Evolutionary conservation across 2,888 invertebrate species (phyloP).

Genomic region (Polyommatus icarus): DNA sequence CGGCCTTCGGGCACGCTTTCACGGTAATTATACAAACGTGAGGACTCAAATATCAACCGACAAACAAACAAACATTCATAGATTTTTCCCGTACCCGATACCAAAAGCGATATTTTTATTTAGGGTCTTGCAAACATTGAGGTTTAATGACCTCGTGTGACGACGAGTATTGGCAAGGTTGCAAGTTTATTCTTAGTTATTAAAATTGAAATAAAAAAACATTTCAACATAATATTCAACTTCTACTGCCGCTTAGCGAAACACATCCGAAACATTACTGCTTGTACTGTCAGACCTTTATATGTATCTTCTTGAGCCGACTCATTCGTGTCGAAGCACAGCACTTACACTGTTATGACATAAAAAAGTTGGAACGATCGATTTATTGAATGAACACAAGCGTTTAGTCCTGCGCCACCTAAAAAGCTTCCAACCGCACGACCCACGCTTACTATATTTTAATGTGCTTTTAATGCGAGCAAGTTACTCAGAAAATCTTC

Average conservation of each 20-base stretch:
- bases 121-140: background rate
- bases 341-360: background rate
- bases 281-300: too few species aligned
- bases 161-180: too few species aligned
- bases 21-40: background rate
- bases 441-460: slow-evolving; percentile 2
- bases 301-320: too few species aligned
- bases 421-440: slow-evolving; percentile 7
- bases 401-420: background rate
- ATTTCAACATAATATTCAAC: too few species aligned
- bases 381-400: background rate
- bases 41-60: background rate
- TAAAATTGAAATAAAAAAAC: too few species aligned
- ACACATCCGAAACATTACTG: too few species aligned
- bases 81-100: background rate
- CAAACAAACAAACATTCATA: slow-evolving; percentile 7
- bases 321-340: background rate
- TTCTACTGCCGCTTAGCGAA: too few species aligned
- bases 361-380: background rate
- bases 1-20: background rate
- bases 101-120: background rate
- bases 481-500: background rate
- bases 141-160: too few species aligned
- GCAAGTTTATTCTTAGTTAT: too few species aligned
- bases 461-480: slow-evolving; percentile 4